Conservation (phyloP, 2,113 vertebrate species). For the Ia io region DNA sequence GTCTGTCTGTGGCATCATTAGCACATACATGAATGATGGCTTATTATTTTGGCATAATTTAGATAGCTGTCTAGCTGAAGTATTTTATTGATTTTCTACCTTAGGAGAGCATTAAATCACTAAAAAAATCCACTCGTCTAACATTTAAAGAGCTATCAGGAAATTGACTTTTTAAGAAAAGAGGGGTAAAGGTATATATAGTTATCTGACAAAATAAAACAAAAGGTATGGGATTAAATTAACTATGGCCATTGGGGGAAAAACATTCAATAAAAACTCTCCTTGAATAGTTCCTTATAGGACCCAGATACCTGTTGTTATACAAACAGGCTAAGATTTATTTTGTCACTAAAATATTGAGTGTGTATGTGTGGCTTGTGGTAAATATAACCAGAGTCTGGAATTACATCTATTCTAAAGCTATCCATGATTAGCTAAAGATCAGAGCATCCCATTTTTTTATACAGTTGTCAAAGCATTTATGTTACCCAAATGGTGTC, state of each 20-base stretch:
- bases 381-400: constrained; percentile 63
- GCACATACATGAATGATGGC: neutral
- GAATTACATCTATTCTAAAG: constrained; percentile 57
- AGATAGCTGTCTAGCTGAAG: neutral
- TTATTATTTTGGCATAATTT: constrained; percentile 4
- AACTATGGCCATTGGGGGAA: neutral
- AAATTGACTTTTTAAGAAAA: constrained; percentile 28
- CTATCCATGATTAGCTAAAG: constrained; percentile 30
- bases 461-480: neutral
- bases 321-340: constrained; percentile 51
- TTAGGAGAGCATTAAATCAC: neutral
- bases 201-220: constrained; percentile 8
- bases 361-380: neutral
- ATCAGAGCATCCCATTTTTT: neutral
- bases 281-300: constrained; percentile 27
- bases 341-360: constrained; percentile 67
- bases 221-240: neutral
- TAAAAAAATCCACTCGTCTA: neutral
- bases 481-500: constrained; percentile 10
- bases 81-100: constrained; percentile 1
- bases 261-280: neutral
- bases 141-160: constrained; percentile 3
- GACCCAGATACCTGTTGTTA: constrained; percentile 23
- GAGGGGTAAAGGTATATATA: neutral
- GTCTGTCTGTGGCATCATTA: neutral